phyloP scores from a whole-genome alignment of 2,113 vertebrate genomes.

The Micromys minutus region DNA sequence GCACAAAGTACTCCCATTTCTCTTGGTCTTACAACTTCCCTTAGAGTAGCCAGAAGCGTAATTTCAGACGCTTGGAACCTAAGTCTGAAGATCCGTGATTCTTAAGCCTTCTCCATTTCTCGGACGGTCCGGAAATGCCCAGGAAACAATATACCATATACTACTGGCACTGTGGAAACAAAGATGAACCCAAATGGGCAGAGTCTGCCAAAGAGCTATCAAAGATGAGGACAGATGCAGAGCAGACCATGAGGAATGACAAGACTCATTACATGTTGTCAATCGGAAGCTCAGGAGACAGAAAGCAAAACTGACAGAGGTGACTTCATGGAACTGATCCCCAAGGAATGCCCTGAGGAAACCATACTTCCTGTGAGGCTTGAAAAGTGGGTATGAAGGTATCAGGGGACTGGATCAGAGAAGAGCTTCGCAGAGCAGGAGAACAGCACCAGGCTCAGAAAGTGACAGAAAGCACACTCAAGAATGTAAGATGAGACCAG shows the following conservation, averaged over 20 bases:
- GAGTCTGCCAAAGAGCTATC: not conserved
- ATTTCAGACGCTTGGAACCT: not conserved
- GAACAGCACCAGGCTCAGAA: not conserved
- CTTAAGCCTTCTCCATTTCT: not conserved
- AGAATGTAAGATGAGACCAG: not conserved
- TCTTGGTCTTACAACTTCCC: not conserved
- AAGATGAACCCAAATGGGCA: not conserved
- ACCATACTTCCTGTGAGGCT: not conserved
- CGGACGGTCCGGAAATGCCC: slow-evolving; percentile 6
- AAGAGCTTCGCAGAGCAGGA: not conserved
- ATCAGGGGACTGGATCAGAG: not conserved
- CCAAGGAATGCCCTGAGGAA: not conserved
- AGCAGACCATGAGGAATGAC: not conserved
- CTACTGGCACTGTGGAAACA: not conserved
- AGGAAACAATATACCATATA: no score
- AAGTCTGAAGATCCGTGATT: not conserved
- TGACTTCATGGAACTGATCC: not conserved
- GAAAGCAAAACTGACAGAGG: not conserved
- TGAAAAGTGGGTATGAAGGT: not conserved
- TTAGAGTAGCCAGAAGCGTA: not conserved
- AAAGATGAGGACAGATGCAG: not conserved
- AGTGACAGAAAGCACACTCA: not conserved
- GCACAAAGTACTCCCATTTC: not conserved
- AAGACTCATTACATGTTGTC: not conserved
- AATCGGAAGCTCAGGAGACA: slow-evolving; percentile 4